Evolutionary conservation across 2,113 vertebrate species (phyloP).

Genomic region (Phalacrocorax pelagicus): DNA sequence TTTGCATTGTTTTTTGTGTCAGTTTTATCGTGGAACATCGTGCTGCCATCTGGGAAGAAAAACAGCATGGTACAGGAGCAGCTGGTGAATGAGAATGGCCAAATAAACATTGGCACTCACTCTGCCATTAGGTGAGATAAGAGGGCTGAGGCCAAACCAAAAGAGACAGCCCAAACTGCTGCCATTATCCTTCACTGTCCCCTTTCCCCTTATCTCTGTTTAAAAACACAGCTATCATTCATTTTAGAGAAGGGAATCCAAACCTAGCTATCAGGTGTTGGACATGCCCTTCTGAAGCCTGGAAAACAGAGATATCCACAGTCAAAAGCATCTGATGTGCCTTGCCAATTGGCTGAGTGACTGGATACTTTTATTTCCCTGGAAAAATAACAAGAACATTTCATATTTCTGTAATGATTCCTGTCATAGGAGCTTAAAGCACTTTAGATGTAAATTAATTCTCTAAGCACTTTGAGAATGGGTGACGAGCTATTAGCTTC

Average conservation of each 20-base stretch:
- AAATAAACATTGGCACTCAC: constrained; percentile 81
- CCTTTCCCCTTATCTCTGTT: constrained; percentile 63
- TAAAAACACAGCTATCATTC: constrained; percentile 64
- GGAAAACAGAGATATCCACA: constrained; percentile 44
- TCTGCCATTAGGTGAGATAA: constrained; percentile 80
- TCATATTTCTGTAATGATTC: constrained; percentile 17
- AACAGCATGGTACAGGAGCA: constrained; percentile 77
- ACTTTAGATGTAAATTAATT: not conserved
- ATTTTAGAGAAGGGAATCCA: constrained; percentile 40
- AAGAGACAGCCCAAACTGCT: constrained; percentile 41
- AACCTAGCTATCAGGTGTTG: constrained; percentile 52
- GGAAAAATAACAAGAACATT: constrained; percentile 33
- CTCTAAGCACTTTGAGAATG: not conserved
- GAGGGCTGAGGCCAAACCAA: constrained; percentile 68
- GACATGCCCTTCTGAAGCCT: constrained; percentile 5
- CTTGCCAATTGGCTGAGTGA: not conserved
- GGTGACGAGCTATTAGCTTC: not conserved
- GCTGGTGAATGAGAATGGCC: constrained; percentile 78
- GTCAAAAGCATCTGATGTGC: constrained; percentile 15
- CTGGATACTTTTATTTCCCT: not conserved
- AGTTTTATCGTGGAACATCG: constrained; percentile 79
- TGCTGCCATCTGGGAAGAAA: constrained; percentile 83
- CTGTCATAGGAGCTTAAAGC: not conserved
- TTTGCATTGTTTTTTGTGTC: constrained; percentile 82
- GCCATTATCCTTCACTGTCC: constrained; percentile 56